phyloP scores from a whole-genome alignment of 2,797 vertebrate genomes.

The Schizopygopsis malacanthus region DNA sequence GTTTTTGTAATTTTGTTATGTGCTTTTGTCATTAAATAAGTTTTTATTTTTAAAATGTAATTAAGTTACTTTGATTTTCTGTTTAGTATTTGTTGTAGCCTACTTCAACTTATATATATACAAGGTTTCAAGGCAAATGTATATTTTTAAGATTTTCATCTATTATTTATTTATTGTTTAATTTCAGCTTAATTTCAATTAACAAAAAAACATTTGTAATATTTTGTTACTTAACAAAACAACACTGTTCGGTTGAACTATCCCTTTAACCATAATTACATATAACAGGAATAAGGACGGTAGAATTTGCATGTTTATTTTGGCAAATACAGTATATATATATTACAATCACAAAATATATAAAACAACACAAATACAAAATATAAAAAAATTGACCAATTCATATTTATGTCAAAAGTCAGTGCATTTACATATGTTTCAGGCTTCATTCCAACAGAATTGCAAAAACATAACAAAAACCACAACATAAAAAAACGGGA shows the following conservation, averaged over 20 bases:
- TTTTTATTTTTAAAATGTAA: not conserved
- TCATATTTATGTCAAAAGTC: constrained; percentile 3
- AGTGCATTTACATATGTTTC: constrained; percentile 38
- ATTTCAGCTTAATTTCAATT: not conserved
- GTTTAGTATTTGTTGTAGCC: not conserved
- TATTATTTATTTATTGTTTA: not conserved
- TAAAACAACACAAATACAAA: constrained; percentile 54
- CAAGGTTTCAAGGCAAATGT: not conserved
- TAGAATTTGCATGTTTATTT: constrained; percentile 52
- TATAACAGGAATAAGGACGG: not conserved
- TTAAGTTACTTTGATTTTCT: not conserved
- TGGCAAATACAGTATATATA: constrained; percentile 40
- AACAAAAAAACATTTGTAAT: not conserved
- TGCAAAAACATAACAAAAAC: constrained; percentile 25
- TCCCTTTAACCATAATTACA: not conserved
- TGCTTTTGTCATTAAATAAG: not conserved
- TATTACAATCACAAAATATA: constrained; percentile 53
- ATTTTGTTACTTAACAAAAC: not conserved
- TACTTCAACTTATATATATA: not conserved
- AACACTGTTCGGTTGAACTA: not conserved
- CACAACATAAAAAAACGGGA: constrained; percentile 30
- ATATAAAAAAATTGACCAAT: constrained; percentile 20
- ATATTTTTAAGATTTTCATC: not conserved
- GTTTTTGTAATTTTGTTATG: not conserved
- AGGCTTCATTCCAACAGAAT: constrained; percentile 26